Percentiles rank a stretch among this genome's conserved stretches.
Conservation (phyloP, 2,797 vertebrate genomes). For the Lepilemur ruficaudatus region DNA sequence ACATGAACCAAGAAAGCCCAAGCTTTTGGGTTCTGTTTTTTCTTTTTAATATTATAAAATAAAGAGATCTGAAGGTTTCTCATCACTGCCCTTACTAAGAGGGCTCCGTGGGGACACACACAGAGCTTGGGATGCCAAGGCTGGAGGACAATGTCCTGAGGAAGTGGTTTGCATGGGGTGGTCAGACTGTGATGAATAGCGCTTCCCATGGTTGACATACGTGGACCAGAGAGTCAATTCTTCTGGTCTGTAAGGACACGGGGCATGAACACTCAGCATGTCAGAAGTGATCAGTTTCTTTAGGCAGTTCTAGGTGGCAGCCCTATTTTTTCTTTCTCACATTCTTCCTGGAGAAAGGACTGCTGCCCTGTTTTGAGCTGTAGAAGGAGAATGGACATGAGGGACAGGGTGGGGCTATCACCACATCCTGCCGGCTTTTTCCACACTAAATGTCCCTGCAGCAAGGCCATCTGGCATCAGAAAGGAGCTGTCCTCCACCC, state of each 20-base stretch:
- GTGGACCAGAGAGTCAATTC: background rate
- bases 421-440: background rate
- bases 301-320: background rate
- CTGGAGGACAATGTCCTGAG: background rate
- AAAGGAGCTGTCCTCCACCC: background rate
- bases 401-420: background rate
- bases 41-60: background rate
- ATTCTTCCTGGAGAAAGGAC: background rate
- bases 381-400: background rate
- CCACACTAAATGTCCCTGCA: background rate
- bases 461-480: background rate
- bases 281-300: background rate
- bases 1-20: background rate
- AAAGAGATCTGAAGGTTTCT: background rate
- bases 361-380: background rate
- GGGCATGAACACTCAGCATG: background rate
- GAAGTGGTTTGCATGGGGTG: background rate
- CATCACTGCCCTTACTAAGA: background rate
- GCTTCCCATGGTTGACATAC: background rate
- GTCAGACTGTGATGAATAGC: background rate
- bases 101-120: background rate
- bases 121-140: too few species aligned
- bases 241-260: background rate
- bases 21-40: background rate
- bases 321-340: background rate